Evolutionary conservation across 2,797 vertebrate genomes (phyloP).

Genomic region (Etheostoma nigrum): DNA sequence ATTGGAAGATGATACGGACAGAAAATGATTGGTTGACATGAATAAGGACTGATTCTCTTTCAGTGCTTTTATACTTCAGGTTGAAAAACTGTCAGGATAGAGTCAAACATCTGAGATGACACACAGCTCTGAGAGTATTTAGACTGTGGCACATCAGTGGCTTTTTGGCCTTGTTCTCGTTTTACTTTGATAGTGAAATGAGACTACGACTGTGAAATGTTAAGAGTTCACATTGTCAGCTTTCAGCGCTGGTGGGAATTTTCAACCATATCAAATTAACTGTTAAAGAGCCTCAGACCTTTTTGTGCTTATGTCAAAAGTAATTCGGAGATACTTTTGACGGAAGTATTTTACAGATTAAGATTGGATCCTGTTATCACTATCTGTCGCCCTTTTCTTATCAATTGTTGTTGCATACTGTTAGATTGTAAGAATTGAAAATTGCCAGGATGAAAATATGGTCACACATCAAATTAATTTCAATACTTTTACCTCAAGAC

Average conservation of each 20-base stretch:
- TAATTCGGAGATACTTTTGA: constrained; percentile 15
- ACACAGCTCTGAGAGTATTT: constrained; percentile 27
- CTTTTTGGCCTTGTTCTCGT: constrained; percentile 40
- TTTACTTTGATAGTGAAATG: constrained; percentile 59
- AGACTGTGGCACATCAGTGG: constrained; percentile 31
- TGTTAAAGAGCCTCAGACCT: constrained; percentile 47
- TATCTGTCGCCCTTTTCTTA: constrained; percentile 34
- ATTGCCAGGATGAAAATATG: constrained; percentile 27
- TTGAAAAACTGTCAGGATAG: constrained; percentile 13
- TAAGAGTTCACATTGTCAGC: constrained; percentile 66
- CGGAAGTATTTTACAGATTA: constrained; percentile 27
- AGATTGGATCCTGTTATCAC: constrained; percentile 47
- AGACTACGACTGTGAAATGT: constrained; percentile 59
- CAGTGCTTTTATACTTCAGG: constrained; percentile 13
- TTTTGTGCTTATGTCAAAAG: constrained; percentile 48
- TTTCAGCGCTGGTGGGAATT: constrained; percentile 53
- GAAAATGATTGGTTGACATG: constrained; percentile 25
- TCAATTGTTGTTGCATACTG: constrained; percentile 40
- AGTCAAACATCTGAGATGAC: constrained; percentile 33
- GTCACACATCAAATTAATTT: constrained; percentile 27
- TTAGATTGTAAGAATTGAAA: constrained; percentile 10
- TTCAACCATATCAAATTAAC: constrained; percentile 60
- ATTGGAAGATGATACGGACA: constrained; percentile 5
- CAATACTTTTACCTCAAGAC: neutral
- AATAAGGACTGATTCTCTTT: constrained; percentile 40